Conservation (phyloP, 2,113 vertebrate genomes). For the Eudyptes chrysolophus region DNA sequence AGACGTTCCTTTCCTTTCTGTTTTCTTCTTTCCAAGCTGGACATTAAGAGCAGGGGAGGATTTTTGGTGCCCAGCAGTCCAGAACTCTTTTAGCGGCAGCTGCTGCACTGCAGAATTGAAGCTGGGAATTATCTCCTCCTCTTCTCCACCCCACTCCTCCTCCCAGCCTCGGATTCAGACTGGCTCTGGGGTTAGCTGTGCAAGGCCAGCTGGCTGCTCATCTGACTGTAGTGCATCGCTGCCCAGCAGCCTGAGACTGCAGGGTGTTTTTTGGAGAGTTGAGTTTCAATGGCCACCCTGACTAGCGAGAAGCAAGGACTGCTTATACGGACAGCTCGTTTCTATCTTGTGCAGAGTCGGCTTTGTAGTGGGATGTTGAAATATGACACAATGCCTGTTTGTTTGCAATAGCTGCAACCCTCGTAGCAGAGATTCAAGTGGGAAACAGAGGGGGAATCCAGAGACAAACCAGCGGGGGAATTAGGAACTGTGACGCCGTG, state of each 20-base stretch:
- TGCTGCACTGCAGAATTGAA: conserved; percentile 62
- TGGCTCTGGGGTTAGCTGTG: background rate
- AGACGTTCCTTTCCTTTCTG: background rate
- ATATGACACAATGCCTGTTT: conserved; percentile 69
- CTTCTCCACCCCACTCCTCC: conserved; percentile 27
- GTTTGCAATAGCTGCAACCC: conserved; percentile 70
- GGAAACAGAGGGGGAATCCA: conserved; percentile 57
- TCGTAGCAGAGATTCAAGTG: conserved; percentile 38
- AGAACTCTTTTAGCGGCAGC: background rate
- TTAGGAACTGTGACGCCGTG: conserved; percentile 59
- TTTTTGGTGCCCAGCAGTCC: background rate
- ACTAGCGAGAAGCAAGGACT: conserved; percentile 6
- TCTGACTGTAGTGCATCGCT: background rate
- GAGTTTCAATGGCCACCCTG: conserved; percentile 47
- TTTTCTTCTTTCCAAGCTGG: background rate
- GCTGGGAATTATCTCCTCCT: conserved; percentile 42
- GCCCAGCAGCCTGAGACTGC: background rate
- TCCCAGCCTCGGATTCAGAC: background rate
- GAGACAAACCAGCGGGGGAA: conserved; percentile 53
- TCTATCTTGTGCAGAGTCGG: background rate
- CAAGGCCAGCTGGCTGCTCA: background rate
- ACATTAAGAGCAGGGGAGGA: background rate
- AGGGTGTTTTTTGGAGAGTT: background rate
- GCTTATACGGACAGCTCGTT: conserved; percentile 21
- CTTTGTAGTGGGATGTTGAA: conserved; percentile 54